These are phyloP conservation scores for Nibea albiflora DNA, from an alignment of 2,113 vertebrate genomes.

Conservation along the genomic window DNA sequence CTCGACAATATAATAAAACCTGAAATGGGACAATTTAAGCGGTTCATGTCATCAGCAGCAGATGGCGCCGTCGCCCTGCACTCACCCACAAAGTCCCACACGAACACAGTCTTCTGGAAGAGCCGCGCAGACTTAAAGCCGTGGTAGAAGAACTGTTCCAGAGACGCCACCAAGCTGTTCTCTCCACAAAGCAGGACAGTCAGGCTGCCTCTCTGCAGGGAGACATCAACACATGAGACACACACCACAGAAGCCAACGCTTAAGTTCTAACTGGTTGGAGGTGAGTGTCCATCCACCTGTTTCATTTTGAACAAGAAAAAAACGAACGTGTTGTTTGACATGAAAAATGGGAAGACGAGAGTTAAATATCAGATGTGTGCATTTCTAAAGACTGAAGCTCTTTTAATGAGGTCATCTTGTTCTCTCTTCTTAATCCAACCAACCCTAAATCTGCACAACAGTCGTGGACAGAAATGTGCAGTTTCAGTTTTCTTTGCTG, in stretches of 20 bases:
- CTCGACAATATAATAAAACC: not conserved
- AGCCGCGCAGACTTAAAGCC: constrained; percentile 93
- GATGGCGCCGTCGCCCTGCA: constrained; percentile 9
- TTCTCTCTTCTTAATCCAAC: too few species aligned
- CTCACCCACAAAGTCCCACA: constrained; percentile 98
- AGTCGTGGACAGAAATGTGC: not conserved
- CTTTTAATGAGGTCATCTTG: too few species aligned
- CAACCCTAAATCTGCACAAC: not conserved
- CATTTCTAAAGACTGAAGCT: too few species aligned
- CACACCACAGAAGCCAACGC: not conserved
- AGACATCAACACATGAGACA: not conserved
- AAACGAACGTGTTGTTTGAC: too few species aligned
- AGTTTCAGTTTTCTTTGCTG: too few species aligned
- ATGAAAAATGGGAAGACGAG: too few species aligned
- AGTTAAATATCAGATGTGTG: too few species aligned
- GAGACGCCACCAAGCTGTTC: constrained; percentile 87
- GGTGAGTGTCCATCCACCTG: not conserved
- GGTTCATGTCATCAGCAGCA: not conserved
- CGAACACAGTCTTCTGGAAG: constrained; percentile 95
- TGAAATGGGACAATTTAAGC: not conserved
- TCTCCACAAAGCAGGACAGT: constrained; percentile 93
- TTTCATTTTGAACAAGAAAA: not conserved
- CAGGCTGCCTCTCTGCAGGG: constrained; percentile 90
- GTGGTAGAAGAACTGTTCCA: constrained; percentile 94
- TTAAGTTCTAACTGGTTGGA: not conserved